Base-by-base conservation (phyloP, 2,888 invertebrate species). In the Acrocyrtus sp. region DNA sequence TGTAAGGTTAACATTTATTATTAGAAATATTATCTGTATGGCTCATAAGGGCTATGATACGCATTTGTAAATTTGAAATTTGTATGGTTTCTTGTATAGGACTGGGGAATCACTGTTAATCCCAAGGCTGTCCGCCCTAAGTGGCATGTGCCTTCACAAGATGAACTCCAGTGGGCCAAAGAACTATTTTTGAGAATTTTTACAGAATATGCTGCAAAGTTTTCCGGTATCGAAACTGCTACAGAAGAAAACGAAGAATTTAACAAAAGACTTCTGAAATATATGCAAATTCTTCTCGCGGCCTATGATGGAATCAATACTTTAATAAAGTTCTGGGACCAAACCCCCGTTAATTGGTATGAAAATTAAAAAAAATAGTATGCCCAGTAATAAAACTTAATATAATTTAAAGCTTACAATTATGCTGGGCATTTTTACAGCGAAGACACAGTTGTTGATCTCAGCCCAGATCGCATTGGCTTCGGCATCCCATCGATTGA, bases 71-170 rank as follows among this genome's bases (percentile, higher is more conserved):
- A 47, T 19, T n/a, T 22, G 26, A 51, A 12, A 24, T 24, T n/a
- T 3, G n/a, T 17, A 12, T 54, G 3, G 8, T 27, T 63, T 12
- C 2, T 15, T 81, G 60, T 47, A n/a, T n/a, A 87, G 86, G 91
- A 94, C 79, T 97, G 96, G 96, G 96, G 94, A 0, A 87, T 87
- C 72, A 87, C 91, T 0, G 88, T 90, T 19, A 86, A 90, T 79
- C 84, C 92, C 21, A 86, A 90, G 65, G 87, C 90, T 26, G 85
- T 91, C 19, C 86, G 89, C 6, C 85, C 94, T 21, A 85, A 89
- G 45, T 96, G 94, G 94, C 92, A 93, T 82, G 86, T 90, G 53
- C 95, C 96, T 0, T 88, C 86, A 22, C 86, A 87, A 22, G 88
- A 88, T 43, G 95, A 95, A 83, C 87, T 92, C 0, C 84, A 85